Conservation (phyloP, 2,888 invertebrate genomes). For the Prosopocoilus inquinatus region DNA sequence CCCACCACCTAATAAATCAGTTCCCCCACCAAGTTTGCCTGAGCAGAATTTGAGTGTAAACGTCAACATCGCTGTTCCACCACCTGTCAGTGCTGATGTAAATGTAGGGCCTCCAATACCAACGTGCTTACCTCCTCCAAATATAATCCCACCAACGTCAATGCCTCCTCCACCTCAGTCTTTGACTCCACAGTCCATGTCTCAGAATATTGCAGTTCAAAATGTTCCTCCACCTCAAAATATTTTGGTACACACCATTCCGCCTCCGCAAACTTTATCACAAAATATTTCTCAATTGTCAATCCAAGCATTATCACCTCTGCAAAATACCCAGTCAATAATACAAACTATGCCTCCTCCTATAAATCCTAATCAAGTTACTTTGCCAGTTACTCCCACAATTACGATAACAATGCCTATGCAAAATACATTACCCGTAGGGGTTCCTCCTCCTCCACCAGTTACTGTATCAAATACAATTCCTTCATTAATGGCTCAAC, state of each 20-base stretch:
- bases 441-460: conserved; percentile 29
- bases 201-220: conserved; percentile 26
- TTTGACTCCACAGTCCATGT: conserved; percentile 15
- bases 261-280: conserved; percentile 28
- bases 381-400: conserved; percentile 16
- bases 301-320: conserved; percentile 8
- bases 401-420: conserved; percentile 36
- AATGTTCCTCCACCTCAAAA: conserved; percentile 33
- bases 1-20: conserved; percentile 50
- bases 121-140: conserved; percentile 31
- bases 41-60: conserved; percentile 35
- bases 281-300: conserved; percentile 8
- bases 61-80: conserved; percentile 36
- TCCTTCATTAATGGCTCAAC: conserved; percentile 49
- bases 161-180: conserved; percentile 30
- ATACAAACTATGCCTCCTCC: conserved; percentile 3
- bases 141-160: conserved; percentile 31
- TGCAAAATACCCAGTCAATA: conserved; percentile 2
- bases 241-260: conserved; percentile 37
- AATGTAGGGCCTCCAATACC: conserved; percentile 20
- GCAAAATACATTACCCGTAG: conserved; percentile 17
- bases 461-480: conserved; percentile 36
- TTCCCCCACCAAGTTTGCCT: conserved; percentile 46
- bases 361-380: conserved; percentile 7
- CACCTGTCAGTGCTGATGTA: conserved; percentile 9